Conservation (phyloP, 2,888 invertebrate species). For the Deilephila porcellus region DNA sequence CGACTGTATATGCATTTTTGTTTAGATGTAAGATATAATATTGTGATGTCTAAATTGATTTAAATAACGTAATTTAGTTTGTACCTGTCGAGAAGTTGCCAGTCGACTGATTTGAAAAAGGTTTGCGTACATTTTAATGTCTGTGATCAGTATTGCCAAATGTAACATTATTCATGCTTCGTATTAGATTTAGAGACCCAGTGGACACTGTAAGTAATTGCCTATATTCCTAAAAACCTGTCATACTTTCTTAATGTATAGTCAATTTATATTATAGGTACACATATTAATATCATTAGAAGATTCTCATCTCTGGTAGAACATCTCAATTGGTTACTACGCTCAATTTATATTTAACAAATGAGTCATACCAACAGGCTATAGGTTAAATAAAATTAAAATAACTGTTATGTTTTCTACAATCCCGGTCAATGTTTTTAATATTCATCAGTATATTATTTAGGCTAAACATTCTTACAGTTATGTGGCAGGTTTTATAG, state of each 20-base stretch:
- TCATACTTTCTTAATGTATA: background rate
- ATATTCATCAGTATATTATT: background rate
- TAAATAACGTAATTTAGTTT: constrained; percentile 18
- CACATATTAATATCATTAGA: too few relatives aligned
- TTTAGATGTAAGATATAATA: constrained; percentile 24
- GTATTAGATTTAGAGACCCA: background rate
- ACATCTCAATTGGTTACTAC: too few relatives aligned
- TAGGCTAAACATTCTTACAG: background rate
- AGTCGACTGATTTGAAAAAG: background rate
- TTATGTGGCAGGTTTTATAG: background rate
- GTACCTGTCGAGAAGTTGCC: background rate
- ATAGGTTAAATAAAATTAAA: background rate
- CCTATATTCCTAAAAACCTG: background rate
- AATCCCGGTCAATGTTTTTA: too few relatives aligned
- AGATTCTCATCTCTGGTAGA: too few relatives aligned
- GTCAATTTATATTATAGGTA: too few relatives aligned
- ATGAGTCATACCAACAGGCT: too few relatives aligned
- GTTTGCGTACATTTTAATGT: constrained; percentile 20
- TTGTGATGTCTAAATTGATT: constrained; percentile 24
- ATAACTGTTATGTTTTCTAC: background rate
- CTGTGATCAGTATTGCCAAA: constrained; percentile 29
- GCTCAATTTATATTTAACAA: too few relatives aligned
- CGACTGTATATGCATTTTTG: constrained; percentile 22
- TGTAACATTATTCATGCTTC: constrained; percentile 15
- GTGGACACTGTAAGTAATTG: background rate